Conservation (phyloP, 1,140 invertebrate genomes). For the Heliothis subflexa region DNA sequence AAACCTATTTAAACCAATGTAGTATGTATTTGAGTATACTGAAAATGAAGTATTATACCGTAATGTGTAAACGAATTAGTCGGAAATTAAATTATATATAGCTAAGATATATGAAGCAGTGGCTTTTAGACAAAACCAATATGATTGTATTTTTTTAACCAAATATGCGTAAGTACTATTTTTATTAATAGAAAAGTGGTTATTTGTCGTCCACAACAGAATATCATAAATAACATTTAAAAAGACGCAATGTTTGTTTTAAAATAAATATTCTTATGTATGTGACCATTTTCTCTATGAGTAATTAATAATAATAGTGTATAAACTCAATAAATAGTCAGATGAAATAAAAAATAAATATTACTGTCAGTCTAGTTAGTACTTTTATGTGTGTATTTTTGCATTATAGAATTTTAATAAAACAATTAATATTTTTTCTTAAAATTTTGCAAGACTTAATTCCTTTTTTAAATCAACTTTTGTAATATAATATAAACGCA, state of each 20-base stretch:
- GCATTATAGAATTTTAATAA: background rate
- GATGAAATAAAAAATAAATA: too few species aligned
- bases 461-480: slow-evolving; percentile 23
- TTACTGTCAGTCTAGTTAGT: background rate
- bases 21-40: slow-evolving; percentile 13
- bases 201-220: too few species aligned
- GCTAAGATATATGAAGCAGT: background rate
- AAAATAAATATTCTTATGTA: too few species aligned
- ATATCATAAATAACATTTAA: too few species aligned
- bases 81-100: slow-evolving; percentile 6
- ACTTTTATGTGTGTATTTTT: slow-evolving; percentile 24
- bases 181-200: too few species aligned
- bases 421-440: slow-evolving; percentile 16
- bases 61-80: slow-evolving; percentile 12
- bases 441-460: slow-evolving; percentile 10
- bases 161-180: too few species aligned
- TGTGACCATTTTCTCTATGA: too few species aligned
- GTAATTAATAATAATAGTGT: too few species aligned
- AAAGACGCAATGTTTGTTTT: too few species aligned
- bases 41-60: slow-evolving; percentile 8
- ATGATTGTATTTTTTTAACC: too few species aligned
- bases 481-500: slow-evolving; percentile 34
- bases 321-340: too few species aligned
- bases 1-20: slow-evolving; percentile 14
- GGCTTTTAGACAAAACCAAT: background rate